Base-by-base conservation (phyloP, 1,140 invertebrate genomes). In the Papilio xuthus region DNA sequence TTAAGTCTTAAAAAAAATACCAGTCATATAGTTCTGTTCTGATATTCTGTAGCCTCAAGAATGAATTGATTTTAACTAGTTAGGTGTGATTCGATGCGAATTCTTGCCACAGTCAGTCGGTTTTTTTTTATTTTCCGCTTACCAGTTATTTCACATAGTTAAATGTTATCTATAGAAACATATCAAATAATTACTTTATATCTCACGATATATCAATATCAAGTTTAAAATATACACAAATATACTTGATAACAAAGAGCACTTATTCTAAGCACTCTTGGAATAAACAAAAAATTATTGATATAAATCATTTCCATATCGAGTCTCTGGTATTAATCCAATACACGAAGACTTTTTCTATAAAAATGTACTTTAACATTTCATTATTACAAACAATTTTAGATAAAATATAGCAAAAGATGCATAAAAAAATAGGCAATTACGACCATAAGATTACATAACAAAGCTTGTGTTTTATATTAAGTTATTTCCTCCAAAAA, bases 241-340 rank as follows among this genome's bases (percentile, higher is more conserved):
- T 56, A 56, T n/a, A 6, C 23, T 60, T 60, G 23, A 60, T 60
- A 60, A 60, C 23, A n/a, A 12, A 26, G 23, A 26, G 23, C 56
- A 60, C 56, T 60, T 60, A 20, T 60, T 60, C 0, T 23, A 8
- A 60, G 56, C 10, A 60, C 23, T 60, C 56, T 60, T 60, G 12
- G 26, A 26, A 26, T 60, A 60, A 26, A 60, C 53, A 60, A 60
- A 60, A 60, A 60, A 20, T 23, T 60, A 60, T 60, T 60, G 20
- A 60, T 60, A 26, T 10, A 13, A 26, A 23, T 20, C 3, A 12
- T 60, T 60, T 60, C 8, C 56, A 10, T 26, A 60, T 26, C 56
- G 56, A 53, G 0, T n/a, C 18, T n/a, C 50, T n/a, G 4, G 50
- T 53, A 47, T 47, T 37, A 37, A 7, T 6, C 32, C 7, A 47